Percentiles rank a stretch among this genome's conserved stretches.
phyloP scores from a whole-genome alignment of 2,113 vertebrate genomes.

The Tichodroma muraria region DNA sequence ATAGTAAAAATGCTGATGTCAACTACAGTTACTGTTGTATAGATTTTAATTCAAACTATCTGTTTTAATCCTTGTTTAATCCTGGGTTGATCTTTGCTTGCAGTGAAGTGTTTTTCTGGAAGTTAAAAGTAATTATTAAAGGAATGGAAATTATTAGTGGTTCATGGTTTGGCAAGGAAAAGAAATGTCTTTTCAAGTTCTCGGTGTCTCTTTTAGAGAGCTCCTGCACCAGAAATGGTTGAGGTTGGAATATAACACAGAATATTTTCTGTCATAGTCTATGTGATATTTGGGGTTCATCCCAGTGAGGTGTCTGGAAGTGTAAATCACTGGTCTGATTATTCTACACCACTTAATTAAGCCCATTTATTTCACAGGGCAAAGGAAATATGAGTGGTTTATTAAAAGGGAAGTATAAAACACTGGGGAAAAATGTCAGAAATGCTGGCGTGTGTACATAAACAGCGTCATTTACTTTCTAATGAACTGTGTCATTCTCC shows the following conservation, averaged over 20 bases:
- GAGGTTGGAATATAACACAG: background rate
- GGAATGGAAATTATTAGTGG: slow-evolving; percentile 37
- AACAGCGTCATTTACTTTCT: background rate
- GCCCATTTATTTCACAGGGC: background rate
- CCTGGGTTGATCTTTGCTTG: background rate
- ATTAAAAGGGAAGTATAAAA: background rate
- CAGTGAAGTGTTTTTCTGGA: background rate
- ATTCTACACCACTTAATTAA: background rate
- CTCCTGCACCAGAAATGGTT: background rate
- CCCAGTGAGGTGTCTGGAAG: background rate
- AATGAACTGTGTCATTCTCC: background rate
- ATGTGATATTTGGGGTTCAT: background rate
- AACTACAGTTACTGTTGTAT: background rate
- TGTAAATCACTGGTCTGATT: background rate
- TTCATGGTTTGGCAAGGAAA: background rate
- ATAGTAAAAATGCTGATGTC: background rate
- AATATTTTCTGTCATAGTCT: background rate
- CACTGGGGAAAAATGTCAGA: background rate
- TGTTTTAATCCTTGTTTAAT: background rate
- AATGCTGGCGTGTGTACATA: background rate
- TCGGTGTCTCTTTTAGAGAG: background rate
- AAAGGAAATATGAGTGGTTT: background rate
- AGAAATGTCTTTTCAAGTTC: background rate
- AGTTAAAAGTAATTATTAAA: slow-evolving; percentile 8
- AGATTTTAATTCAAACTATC: background rate